Percentiles rank a stretch among this genome's conserved stretches.
phyloP scores from a whole-genome alignment of 2,113 vertebrate species.

The Marmota monax region DNA sequence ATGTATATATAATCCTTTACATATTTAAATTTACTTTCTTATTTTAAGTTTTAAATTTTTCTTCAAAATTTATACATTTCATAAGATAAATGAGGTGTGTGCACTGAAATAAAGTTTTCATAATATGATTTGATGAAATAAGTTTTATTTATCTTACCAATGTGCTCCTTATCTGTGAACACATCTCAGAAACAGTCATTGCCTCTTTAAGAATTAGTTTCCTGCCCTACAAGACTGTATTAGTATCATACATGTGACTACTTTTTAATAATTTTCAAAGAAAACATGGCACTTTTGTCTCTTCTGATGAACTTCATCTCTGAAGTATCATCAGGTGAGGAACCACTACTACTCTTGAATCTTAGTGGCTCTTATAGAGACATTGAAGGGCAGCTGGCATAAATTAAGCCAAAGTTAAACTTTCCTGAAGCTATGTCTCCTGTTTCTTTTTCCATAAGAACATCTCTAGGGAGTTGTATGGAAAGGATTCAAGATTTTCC shows the following conservation, averaged over 20 bases:
- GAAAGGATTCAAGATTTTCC: conserved; percentile 32
- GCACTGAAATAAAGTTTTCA: background rate
- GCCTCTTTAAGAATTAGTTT: background rate
- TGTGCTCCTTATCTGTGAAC: background rate
- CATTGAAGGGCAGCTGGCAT: background rate
- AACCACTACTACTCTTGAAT: conserved; percentile 8
- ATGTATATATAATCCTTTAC: background rate
- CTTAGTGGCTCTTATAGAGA: background rate
- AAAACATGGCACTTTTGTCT: background rate
- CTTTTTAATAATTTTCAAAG: background rate
- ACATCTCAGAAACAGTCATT: conserved; percentile 11
- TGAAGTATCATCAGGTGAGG: background rate
- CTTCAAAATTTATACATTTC: background rate
- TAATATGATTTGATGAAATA: conserved; percentile 21
- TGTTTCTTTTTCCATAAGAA: background rate
- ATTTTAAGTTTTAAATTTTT: background rate
- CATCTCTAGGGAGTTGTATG: background rate
- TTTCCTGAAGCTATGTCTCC: background rate
- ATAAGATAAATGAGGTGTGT: background rate
- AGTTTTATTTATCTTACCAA: conserved; percentile 35
- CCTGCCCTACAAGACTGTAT: background rate
- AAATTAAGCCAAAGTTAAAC: background rate
- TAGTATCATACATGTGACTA: background rate
- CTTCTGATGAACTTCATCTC: background rate
- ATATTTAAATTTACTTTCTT: background rate